Evolutionary conservation across 2,888 invertebrate genomes (phyloP).

Genomic region (Agelastica alni): DNA sequence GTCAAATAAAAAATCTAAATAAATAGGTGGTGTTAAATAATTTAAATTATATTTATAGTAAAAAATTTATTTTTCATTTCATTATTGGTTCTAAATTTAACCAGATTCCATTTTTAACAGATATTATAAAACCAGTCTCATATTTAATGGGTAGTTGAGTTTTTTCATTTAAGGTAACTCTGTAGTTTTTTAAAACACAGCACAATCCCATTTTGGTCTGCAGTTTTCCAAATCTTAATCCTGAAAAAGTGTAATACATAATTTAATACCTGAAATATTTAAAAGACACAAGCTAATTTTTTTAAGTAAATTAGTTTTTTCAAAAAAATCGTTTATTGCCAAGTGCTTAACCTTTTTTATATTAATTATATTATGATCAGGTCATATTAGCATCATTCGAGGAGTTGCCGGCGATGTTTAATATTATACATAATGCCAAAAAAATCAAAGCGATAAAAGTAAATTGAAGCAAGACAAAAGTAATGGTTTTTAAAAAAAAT

Average conservation of each 20-base stretch:
- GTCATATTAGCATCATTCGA: too few species aligned
- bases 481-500: too few species aligned
- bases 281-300: not conserved
- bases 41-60: too few species aligned
- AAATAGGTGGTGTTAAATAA: too few species aligned
- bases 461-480: too few species aligned
- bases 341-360: too few species aligned
- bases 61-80: not conserved
- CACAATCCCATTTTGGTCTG: constrained; percentile 47
- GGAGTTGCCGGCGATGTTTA: too few species aligned
- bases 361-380: too few species aligned
- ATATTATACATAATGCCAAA: too few species aligned
- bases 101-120: constrained; percentile 39
- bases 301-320: not conserved
- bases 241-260: constrained; percentile 32
- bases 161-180: constrained; percentile 39
- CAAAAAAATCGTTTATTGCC: too few species aligned
- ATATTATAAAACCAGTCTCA: constrained; percentile 27
- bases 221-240: constrained; percentile 46
- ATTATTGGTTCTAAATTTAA: constrained; percentile 24
- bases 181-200: constrained; percentile 40
- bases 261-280: not conserved
- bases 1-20: too few species aligned
- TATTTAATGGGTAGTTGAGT: constrained; percentile 40
- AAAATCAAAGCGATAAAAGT: too few species aligned